Conservation (phyloP, 2,888 invertebrate species). For the Epistrophe grossulariae region DNA sequence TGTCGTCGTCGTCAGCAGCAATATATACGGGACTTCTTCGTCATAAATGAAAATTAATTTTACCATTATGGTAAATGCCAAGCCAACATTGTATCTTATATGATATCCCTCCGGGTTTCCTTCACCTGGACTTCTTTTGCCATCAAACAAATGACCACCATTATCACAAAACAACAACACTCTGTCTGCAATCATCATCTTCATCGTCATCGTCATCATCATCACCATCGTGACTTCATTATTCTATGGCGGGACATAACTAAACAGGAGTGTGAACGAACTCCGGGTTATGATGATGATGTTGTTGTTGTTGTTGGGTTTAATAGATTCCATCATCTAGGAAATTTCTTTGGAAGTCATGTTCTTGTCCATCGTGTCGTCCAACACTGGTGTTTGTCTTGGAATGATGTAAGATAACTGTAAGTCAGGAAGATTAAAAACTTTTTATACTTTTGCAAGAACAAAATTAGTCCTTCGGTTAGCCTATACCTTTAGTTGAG, state of each 20-base stretch:
- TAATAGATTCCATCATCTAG: constrained; percentile 58
- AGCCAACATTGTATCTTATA: constrained; percentile 44
- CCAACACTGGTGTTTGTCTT: constrained; percentile 10
- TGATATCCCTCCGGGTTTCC: constrained; percentile 50
- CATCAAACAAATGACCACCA: constrained; percentile 63
- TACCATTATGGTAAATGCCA: constrained; percentile 65
- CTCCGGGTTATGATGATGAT: constrained; percentile 32
- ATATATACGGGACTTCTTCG: constrained; percentile 17
- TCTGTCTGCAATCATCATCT: not conserved
- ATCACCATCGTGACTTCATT: constrained; percentile 67
- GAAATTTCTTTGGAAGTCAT: constrained; percentile 27
- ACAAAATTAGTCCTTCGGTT: constrained; percentile 59
- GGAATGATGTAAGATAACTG: constrained; percentile 55
- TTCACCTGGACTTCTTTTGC: constrained; percentile 18
- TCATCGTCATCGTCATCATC: constrained; percentile 41
- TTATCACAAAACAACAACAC: constrained; percentile 51
- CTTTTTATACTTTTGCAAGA: constrained; percentile 54
- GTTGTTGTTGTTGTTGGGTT: constrained; percentile 39
- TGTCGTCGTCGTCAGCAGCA: not conserved
- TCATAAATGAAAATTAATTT: constrained; percentile 74
- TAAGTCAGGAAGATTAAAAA: constrained; percentile 60
- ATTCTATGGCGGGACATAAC: constrained; percentile 29
- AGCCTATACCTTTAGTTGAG: not conserved
- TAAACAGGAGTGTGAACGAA: constrained; percentile 59
- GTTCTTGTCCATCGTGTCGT: not conserved